Evolutionary conservation across 2,797 vertebrate species (phyloP), one percentile per base, ranked within the genome.

Genomic region (Channa striata): DNA sequence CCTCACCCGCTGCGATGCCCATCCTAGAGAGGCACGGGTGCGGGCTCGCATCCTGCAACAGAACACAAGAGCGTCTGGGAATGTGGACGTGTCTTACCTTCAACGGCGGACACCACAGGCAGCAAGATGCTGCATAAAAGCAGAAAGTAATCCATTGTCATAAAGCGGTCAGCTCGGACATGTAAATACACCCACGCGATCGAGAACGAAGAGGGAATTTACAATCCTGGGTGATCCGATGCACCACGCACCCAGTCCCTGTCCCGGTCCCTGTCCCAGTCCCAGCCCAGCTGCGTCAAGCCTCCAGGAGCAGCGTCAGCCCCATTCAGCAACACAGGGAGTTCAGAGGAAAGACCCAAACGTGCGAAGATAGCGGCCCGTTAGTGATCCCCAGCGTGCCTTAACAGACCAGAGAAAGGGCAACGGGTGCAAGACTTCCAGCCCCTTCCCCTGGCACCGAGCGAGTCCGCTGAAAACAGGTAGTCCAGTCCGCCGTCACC

Each of bases 121-220:
- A 95, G 91, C 91, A 93, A 84, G 80, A 94, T 57, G 88, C 91
- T 90, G 92, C 93, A 94, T 84, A 94, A 83, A 90, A 95, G 87
- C 91, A 94, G 85, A 92, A 93, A 93, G 92, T 95, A 95, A 95
- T 95, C 94, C 94, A 95, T 95, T 93, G 92, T 94, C 92, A 94
- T 87, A 88, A 93, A 88, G 85, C 78, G 77, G 78, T 87, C 86
- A 84, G 78, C 82, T 89, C 68, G 90, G 88, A 92, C 94, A 95
- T 95, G 91, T 86, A 94, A 93, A 90, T 86, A 87, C 80, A 90
- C 79, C 89, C 89, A 80, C 81, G 73, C 34, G 69, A 85, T 77
- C 59, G 80, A 72, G 50, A 68, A 49, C 14, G 54, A 30, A 42
- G 51, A 60, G 59, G 70, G 78, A 74, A 77, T 85, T n/a, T 6